These are phyloP conservation scores for Tyto alba DNA, from an alignment of 2,113 vertebrate genomes.

Conservation along the genomic window DNA sequence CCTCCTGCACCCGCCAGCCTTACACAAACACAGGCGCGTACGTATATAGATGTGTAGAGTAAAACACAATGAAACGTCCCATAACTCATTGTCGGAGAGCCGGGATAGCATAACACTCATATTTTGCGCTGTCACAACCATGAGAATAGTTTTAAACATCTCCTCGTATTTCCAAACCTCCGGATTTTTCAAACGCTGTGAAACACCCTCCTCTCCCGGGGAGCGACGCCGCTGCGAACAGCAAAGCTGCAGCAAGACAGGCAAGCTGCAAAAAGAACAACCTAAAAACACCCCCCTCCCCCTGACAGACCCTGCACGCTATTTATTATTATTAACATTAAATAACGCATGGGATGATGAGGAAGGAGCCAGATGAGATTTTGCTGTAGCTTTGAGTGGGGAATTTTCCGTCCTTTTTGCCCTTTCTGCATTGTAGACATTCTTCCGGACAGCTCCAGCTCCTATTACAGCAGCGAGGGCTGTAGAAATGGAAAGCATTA, in stretches of 20 bases:
- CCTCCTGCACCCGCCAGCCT: background rate
- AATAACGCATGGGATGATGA: background rate
- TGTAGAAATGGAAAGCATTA: background rate
- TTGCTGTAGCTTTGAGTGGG: background rate
- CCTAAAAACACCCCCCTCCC: background rate
- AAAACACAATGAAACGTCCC: background rate
- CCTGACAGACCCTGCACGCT: background rate
- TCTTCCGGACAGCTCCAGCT: conserved; percentile 21
- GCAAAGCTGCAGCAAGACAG: background rate
- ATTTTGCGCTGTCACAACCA: background rate
- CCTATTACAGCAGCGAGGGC: background rate
- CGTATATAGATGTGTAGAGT: background rate
- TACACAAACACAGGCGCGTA: background rate
- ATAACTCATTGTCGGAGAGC: background rate
- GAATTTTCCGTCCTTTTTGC: background rate
- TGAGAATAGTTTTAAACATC: background rate
- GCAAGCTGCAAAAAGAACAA: background rate
- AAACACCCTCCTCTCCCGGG: background rate
- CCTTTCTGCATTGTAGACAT: conserved; percentile 3
- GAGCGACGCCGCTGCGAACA: background rate
- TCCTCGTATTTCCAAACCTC: background rate
- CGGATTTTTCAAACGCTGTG: background rate
- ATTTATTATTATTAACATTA: background rate
- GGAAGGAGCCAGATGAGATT: conserved; percentile 7
- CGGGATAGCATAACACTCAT: background rate